These are phyloP conservation scores for Nyctalus aviator DNA, from an alignment of 2,797 vertebrate species.

Conservation along the genomic window DNA sequence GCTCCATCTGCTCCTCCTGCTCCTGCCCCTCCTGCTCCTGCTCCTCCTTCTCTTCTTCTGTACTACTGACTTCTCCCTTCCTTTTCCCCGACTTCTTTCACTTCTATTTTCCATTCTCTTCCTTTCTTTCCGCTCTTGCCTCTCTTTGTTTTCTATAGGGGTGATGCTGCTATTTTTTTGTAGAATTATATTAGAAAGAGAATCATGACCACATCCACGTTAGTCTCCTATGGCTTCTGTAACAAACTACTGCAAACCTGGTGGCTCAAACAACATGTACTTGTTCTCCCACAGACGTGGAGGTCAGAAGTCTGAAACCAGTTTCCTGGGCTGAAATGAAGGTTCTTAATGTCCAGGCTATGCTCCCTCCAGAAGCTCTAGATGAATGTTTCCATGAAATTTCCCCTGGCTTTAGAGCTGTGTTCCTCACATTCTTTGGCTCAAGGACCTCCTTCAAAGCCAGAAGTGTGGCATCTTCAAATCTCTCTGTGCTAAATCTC, in stretches of 20 bases:
- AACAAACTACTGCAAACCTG: neutral
- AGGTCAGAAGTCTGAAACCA: conserved; percentile 3
- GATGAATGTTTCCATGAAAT: neutral
- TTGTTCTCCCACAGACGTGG: neutral
- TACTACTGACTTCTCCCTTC: no score
- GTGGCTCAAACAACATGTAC: neutral
- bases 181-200: neutral
- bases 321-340: neutral
- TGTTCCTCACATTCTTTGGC: neutral
- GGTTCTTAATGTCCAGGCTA: neutral
- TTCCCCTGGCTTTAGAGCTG: neutral
- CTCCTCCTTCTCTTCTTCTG: no score
- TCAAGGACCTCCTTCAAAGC: neutral
- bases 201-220: neutral
- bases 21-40: no score
- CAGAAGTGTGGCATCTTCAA: neutral
- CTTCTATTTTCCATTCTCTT: neutral
- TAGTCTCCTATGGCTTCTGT: neutral
- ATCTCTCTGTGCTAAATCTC: neutral
- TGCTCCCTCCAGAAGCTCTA: neutral
- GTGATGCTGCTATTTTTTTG: neutral
- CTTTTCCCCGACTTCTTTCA: neutral
- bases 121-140: neutral
- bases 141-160: neutral
- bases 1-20: no score